phyloP scores from a whole-genome alignment of 2,113 vertebrate species.

The Anguilla rostrata region DNA sequence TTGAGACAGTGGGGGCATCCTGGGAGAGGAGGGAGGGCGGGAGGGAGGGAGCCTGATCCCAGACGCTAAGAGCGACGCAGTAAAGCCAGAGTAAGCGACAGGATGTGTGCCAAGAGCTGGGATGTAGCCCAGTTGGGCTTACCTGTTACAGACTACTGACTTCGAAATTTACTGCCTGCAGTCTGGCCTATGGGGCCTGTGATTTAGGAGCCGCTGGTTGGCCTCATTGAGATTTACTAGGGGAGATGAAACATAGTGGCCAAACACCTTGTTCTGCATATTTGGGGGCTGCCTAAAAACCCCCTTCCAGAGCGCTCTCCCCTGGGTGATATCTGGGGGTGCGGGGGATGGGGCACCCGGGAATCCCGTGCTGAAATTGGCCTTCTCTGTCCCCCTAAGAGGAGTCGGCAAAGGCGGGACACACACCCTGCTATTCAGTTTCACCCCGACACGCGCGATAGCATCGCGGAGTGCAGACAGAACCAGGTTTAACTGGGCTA shows the following conservation, averaged over 20 bases:
- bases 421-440: conserved; percentile 35
- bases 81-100: conserved; percentile 58
- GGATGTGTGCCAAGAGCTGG: conserved; percentile 53
- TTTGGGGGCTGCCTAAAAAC: conserved; percentile 35
- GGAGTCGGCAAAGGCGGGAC: conserved; percentile 28
- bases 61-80: conserved; percentile 48
- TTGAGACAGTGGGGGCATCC: conserved; percentile 39
- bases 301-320: conserved; percentile 11
- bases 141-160: conserved; percentile 62
- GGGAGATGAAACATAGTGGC: conserved; percentile 46
- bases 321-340: not conserved
- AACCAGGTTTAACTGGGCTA: conserved; percentile 31
- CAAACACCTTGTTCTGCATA: conserved; percentile 44
- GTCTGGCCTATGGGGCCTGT: conserved; percentile 48
- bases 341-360: conserved; percentile 30
- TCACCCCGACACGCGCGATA: conserved; percentile 33
- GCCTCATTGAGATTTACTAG: conserved; percentile 59
- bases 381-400: conserved; percentile 20
- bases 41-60: conserved; percentile 43
- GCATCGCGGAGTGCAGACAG: conserved; percentile 30
- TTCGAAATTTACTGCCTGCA: conserved; percentile 69
- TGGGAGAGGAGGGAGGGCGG: conserved; percentile 31
- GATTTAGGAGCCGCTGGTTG: conserved; percentile 67
- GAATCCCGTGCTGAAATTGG: conserved; percentile 22
- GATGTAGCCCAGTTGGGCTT: conserved; percentile 59